Conservation (phyloP, 2,888 invertebrate genomes). For the Thera obeliscata region DNA sequence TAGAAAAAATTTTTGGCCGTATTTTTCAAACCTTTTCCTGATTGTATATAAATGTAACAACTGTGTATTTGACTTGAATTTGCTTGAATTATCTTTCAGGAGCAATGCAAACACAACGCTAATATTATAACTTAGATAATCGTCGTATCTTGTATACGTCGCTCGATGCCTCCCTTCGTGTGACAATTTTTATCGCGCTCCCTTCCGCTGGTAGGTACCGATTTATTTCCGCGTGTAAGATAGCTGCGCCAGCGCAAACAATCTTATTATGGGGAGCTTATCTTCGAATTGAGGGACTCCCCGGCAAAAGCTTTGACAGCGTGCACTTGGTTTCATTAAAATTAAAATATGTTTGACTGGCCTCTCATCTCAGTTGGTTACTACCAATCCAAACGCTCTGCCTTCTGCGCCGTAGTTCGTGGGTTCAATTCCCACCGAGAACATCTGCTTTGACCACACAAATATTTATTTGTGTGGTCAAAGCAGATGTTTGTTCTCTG, state of each 20-base stretch:
- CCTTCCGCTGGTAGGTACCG: conserved; percentile 76
- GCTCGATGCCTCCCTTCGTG: conserved; percentile 46
- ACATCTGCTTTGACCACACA: too few species aligned
- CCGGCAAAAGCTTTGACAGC: conserved; percentile 43
- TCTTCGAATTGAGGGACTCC: conserved; percentile 66
- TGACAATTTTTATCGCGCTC: conserved; percentile 76
- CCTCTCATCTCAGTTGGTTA: too few species aligned
- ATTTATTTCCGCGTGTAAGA: conserved; percentile 79
- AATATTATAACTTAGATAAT: conserved; percentile 38
- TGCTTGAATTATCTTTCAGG: conserved; percentile 35
- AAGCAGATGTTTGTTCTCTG: too few species aligned
- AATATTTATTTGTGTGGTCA: too few species aligned
- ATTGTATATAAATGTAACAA: too few species aligned
- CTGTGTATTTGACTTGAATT: conserved; percentile 21
- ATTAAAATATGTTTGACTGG: neutral
- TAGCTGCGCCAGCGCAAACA: conserved; percentile 76
- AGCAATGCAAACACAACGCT: conserved; percentile 36
- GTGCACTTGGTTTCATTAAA: neutral
- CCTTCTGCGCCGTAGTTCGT: too few species aligned
- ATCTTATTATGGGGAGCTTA: conserved; percentile 69
- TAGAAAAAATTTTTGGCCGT: neutral
- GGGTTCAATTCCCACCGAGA: too few species aligned
- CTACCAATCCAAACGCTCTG: too few species aligned
- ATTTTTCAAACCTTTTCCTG: neutral
- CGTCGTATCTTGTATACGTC: conserved; percentile 34